These are phyloP conservation scores for Furnarius figulus DNA, from an alignment of 2,113 vertebrate genomes.

Conservation along the genomic window DNA sequence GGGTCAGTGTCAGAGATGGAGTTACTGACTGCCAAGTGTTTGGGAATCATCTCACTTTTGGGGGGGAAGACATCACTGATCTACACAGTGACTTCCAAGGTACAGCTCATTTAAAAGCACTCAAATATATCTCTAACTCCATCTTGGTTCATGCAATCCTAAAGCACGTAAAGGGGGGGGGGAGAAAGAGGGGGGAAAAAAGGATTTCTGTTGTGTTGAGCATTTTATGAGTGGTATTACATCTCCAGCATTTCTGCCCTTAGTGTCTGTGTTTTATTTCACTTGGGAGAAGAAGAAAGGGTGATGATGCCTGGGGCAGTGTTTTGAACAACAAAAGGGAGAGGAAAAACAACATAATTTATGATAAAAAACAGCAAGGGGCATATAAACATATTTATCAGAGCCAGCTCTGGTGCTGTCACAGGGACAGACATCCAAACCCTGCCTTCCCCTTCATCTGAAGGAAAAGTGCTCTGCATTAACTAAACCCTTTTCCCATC, in stretches of 20 bases:
- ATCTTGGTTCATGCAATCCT: neutral
- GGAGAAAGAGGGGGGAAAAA: accelerated
- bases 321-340: slow-evolving; percentile 44
- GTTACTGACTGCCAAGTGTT: neutral
- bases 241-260: neutral
- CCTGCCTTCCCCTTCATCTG: neutral
- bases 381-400: slow-evolving; percentile 44
- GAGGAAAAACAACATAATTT: slow-evolving; percentile 37
- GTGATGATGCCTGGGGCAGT: slow-evolving; percentile 10
- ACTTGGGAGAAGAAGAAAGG: slow-evolving; percentile 44
- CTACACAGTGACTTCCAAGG: neutral
- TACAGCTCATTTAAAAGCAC: neutral
- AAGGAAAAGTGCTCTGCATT: neutral
- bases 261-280: neutral
- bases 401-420: neutral
- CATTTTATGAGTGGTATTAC: neutral
- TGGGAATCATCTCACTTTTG: neutral
- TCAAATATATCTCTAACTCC: neutral
- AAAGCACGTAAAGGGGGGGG: accelerated
- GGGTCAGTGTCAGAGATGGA: neutral
- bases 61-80: neutral
- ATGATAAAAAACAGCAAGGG: slow-evolving; percentile 51
- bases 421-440: neutral
- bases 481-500: neutral
- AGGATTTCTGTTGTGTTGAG: neutral